These are phyloP conservation scores for Ptychoptera contaminata DNA, from an alignment of 2,888 invertebrate genomes.

Conservation along the genomic window DNA sequence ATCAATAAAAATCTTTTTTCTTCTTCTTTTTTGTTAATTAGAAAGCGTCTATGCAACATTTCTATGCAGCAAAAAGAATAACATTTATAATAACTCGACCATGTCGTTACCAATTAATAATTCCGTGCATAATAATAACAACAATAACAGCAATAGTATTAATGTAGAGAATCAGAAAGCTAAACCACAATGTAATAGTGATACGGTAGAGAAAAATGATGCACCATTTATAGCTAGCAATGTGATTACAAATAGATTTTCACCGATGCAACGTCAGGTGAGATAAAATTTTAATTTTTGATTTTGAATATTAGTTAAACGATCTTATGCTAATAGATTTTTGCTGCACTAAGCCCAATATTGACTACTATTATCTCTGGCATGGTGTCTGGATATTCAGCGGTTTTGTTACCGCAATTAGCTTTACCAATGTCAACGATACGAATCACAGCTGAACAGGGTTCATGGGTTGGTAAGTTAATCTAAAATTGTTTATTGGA, in stretches of 20 bases:
- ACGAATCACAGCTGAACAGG: constrained; percentile 32
- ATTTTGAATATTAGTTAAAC: neutral
- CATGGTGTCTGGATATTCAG: constrained; percentile 47
- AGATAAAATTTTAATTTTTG: neutral
- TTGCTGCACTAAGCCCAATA: constrained; percentile 39
- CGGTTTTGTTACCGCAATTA: constrained; percentile 44
- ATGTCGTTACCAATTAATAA: no score
- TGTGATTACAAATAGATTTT: neutral
- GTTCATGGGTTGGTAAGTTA: constrained; percentile 41
- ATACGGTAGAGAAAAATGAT: no score
- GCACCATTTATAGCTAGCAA: no score
- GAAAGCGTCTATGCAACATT: no score
- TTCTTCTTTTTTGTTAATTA: no score
- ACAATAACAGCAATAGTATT: no score
- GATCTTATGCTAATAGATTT: constrained; percentile 30
- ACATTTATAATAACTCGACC: no score
- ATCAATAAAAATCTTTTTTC: no score
- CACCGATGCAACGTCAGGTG: constrained; percentile 4
- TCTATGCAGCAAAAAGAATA: no score
- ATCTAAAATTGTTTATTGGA: neutral
- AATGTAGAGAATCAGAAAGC: no score
- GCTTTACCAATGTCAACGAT: constrained; percentile 28
- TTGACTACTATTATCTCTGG: constrained; percentile 40
- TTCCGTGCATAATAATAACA: no score
- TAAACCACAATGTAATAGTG: no score